A percentile compares a stretch with the other conserved stretches of the same genome.
These are phyloP conservation scores for Papilio demoleus DNA, from an alignment of 2,888 invertebrate species.

Conservation along the genomic window DNA sequence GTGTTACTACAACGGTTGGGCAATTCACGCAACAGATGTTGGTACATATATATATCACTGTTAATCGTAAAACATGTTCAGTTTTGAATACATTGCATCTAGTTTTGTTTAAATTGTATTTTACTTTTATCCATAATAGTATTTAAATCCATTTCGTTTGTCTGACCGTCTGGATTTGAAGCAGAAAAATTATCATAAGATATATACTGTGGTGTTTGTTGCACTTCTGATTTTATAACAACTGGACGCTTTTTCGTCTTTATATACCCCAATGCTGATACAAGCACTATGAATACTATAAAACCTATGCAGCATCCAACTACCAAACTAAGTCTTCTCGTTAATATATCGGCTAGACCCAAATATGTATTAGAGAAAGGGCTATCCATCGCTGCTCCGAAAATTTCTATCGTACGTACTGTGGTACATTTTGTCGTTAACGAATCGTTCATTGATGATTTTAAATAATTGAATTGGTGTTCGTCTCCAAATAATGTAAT, in stretches of 20 bases:
- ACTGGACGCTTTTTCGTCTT: constrained; percentile 93
- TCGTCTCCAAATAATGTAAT: constrained; percentile 83
- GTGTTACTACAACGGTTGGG: too few species aligned
- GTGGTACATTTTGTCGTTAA: constrained; percentile 90
- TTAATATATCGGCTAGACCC: constrained; percentile 89
- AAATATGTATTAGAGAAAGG: constrained; percentile 86
- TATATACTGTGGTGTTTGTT: constrained; percentile 91
- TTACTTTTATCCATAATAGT: constrained; percentile 75
- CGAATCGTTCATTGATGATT: constrained; percentile 84
- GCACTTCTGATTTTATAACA: constrained; percentile 87
- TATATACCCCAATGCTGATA: constrained; percentile 92
- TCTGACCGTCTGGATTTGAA: constrained; percentile 69
- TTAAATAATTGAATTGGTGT: constrained; percentile 77
- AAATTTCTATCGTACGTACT: constrained; percentile 88
- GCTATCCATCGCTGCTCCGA: constrained; percentile 84
- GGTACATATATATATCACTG: too few species aligned
- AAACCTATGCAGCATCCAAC: constrained; percentile 94
- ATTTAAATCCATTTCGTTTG: constrained; percentile 76
- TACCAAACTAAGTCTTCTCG: constrained; percentile 91
- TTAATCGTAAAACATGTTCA: neutral
- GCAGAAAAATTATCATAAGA: constrained; percentile 85
- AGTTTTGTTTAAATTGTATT: constrained; percentile 52
- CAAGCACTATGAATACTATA: constrained; percentile 92
- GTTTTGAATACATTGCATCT: neutral
- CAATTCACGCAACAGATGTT: too few species aligned